Base-by-base conservation (phyloP, 2,113 vertebrate genomes). In the Syngnathus floridae region DNA sequence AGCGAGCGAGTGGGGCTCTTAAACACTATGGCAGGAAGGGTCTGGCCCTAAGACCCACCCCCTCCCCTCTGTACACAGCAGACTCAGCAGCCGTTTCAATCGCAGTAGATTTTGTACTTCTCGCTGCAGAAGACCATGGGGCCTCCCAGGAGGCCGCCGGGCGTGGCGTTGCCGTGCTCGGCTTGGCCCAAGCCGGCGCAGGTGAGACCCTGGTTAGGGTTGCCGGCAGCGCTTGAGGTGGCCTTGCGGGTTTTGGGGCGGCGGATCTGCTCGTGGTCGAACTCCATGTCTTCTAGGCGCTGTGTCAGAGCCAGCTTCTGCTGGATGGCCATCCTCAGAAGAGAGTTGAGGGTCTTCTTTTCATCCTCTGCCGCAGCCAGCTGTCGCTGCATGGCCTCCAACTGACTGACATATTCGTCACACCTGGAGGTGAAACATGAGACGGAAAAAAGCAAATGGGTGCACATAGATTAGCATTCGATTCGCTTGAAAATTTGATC, bases 321-420 rank as follows among this genome's bases (percentile, higher is more conserved):
- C 89, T 99, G 97, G 87, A 99, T 99, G 38, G 96, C 96, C 96
- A 99, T 98, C 4, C 96, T 93, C 57, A 99, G 92, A 81, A 99
- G 86, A 0, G 96, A 97, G 85, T 99, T 99, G 52, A 99, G 90
- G 0, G 97, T 99, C 89, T 98, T 99, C 93, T 99, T 99, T 87
- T 99, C 97, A 0, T 99, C 97, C 89, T 99, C 97, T 0, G 97
- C 95, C 0, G 95, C 97, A 0, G 95, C 92, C 22, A 99, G 92
- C 82, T 99, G 97, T 76, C 95, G 87, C 90, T 99, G 97, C 97
- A 99, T 99, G 84, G 94, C 94, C 1, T 99, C 97, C 86, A 99
- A 84, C 89, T 99, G 97, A 0, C 92, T 95, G 71, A 99, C 96
- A 1, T 99, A 99, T 22, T 99, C 97, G 1, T 99, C 97, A 40